Percentiles rank a stretch among this genome's conserved stretches.
These are phyloP conservation scores for Papilio demoleus DNA, from an alignment of 2,888 invertebrate species.

Conservation along the genomic window DNA sequence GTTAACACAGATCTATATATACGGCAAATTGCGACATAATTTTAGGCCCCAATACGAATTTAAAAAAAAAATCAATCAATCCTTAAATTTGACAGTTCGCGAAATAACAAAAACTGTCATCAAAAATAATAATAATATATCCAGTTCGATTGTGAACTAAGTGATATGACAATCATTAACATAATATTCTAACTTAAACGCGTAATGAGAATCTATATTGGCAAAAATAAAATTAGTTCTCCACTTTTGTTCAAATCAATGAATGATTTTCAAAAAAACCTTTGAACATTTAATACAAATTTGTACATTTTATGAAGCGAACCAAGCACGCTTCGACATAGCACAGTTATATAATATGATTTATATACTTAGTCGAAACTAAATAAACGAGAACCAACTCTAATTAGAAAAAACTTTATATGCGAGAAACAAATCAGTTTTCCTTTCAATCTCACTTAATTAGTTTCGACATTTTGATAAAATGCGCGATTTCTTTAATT, in stretches of 20 bases:
- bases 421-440: too few species aligned
- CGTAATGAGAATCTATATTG: slow-evolving; percentile 16
- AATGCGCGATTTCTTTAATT: too few species aligned
- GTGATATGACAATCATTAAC: background rate
- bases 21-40: background rate
- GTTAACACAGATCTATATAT: slow-evolving; percentile 1
- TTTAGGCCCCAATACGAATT: too few species aligned
- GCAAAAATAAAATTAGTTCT: background rate
- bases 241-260: background rate
- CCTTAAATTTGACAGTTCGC: background rate
- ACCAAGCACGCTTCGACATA: background rate
- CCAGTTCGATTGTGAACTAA: background rate
- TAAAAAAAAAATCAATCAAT: too few species aligned
- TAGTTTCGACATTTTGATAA: too few species aligned
- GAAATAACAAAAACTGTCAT: background rate
- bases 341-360: background rate
- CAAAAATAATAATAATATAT: background rate
- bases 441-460: too few species aligned
- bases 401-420: too few species aligned
- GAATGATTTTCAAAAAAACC: background rate
- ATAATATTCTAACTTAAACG: background rate
- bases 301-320: background rate
- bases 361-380: too few species aligned
- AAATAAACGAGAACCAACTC: too few species aligned
- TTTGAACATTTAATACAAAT: background rate